Evolutionary conservation across 1,140 invertebrate genomes (phyloP), one percentile per base, ranked within the genome.

Genomic region (Pogonognathellus flavescens): DNA sequence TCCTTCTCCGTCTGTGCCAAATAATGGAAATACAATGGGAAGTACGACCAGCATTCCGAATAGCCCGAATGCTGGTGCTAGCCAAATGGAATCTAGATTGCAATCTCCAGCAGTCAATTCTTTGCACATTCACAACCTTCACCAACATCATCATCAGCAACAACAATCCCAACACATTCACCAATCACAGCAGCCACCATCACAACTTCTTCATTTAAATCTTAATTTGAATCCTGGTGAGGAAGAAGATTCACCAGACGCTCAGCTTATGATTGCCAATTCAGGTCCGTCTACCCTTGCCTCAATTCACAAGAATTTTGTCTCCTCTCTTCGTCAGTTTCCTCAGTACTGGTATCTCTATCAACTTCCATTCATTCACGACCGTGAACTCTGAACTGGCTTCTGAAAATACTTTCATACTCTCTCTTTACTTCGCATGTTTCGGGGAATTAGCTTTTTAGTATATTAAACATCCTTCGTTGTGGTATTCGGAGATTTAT

Each of bases 1-100:
- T 10, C 84, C 88, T 14, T 85, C 85, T 13, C 83, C 84, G 18
- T 85, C 84, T 13, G 87, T 86, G 87, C 87, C 84, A 86, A 87
- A 87, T 82, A 80, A 85, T 70, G 57, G 55, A 5, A 83, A 80
- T 55, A 59, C 14, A n/a, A 59, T 49, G 18, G 60, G 53, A 14
- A 76, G 70, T 31, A 76, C 41, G 70, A 31, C 16, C 16, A 76
- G 70, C 70, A 76, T 76, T 50, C 70, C 70, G 0, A 76, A 31
- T 31, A 76, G 70, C n/a, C 70, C 70, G 70, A 76, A 76, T 50
- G 70, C 70, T 14, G 70, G 70, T 4, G 41, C 4, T 10, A n/a
- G 70, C 31, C 16, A 16, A 31, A 49, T 76, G 70, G 70, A 76
- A 16, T 10, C 70, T 7, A 66, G 84, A 52, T 76, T 85, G 55